A percentile compares a stretch with the other conserved stretches of the same genome.
Evolutionary conservation across 35 echinoderm and acorn worm species (phyloP).

Genomic region (Heliocidaris erythrogramma): DNA sequence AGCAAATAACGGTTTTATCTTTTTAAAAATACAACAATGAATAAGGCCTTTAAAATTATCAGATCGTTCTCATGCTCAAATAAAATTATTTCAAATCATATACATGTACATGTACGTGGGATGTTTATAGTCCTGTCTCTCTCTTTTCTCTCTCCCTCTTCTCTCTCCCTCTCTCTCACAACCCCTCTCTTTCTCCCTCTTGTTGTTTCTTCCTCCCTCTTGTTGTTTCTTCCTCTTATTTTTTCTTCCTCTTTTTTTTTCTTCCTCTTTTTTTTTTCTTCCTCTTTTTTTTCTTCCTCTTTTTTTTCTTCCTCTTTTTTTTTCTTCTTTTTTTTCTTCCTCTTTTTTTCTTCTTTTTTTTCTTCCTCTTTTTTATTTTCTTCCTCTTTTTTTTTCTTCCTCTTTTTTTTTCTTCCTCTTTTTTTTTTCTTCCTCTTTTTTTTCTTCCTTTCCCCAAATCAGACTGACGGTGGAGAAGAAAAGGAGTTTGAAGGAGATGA

Average conservation of each 20-base stretch:
- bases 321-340: too few relatives aligned
- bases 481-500: conserved; percentile 50
- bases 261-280: not conserved
- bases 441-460: not conserved
- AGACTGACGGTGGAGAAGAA: not conserved
- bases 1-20: too few relatives aligned
- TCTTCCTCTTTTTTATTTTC: too few relatives aligned
- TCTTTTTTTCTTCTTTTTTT: too few relatives aligned
- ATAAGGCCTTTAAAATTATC: too few relatives aligned
- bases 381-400: not conserved
- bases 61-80: too few relatives aligned
- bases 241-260: not conserved
- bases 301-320: too few relatives aligned
- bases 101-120: too few relatives aligned
- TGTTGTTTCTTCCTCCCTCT: too few relatives aligned
- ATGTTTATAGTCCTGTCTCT: not conserved
- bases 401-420: not conserved
- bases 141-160: not conserved
- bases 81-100: too few relatives aligned
- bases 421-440: not conserved
- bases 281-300: not conserved
- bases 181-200: not conserved
- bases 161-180: not conserved
- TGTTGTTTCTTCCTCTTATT: not conserved
- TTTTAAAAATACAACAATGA: too few relatives aligned